Evolutionary conservation across 2,888 invertebrate genomes (phyloP).

Genomic region (Omphaloscelis lunosa): DNA sequence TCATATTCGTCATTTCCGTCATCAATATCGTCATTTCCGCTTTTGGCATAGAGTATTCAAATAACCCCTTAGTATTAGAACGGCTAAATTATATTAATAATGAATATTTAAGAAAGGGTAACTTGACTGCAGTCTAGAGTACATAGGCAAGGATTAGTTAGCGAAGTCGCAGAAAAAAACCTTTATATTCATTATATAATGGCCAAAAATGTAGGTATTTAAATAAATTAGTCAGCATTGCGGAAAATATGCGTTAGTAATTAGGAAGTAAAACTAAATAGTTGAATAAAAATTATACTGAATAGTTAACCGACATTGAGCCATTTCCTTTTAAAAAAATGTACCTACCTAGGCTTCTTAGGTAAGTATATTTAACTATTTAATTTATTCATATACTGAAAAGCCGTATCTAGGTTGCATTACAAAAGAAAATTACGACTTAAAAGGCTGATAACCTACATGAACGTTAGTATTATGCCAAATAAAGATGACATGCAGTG

Average conservation of each 20-base stretch:
- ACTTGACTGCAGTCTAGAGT: constrained; percentile 69
- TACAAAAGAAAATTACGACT: background rate
- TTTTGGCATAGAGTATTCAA: constrained; percentile 95
- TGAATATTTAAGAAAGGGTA: constrained; percentile 81
- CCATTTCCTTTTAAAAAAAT: constrained; percentile 5
- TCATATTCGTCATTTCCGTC: constrained; percentile 95
- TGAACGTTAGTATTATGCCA: background rate
- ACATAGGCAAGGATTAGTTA: background rate
- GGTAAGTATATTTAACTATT: background rate
- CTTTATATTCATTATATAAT: background rate
- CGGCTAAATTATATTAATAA: constrained; percentile 83
- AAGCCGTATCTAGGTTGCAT: background rate
- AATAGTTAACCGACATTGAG: constrained; percentile 47
- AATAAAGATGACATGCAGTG: background rate
- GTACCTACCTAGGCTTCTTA: background rate
- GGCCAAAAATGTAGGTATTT: background rate
- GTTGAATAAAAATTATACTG: background rate
- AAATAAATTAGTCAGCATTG: constrained; percentile 17
- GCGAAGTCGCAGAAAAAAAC: background rate
- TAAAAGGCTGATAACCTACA: constrained; percentile 1
- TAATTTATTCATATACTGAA: too few species aligned
- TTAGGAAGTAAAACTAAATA: constrained; percentile 27
- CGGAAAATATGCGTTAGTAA: constrained; percentile 25
- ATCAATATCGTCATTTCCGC: constrained; percentile 95
- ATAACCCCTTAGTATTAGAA: constrained; percentile 91